Evolutionary conservation across 2,113 vertebrate species (phyloP).

Genomic region (Dicerorhinus sumatrensis): DNA sequence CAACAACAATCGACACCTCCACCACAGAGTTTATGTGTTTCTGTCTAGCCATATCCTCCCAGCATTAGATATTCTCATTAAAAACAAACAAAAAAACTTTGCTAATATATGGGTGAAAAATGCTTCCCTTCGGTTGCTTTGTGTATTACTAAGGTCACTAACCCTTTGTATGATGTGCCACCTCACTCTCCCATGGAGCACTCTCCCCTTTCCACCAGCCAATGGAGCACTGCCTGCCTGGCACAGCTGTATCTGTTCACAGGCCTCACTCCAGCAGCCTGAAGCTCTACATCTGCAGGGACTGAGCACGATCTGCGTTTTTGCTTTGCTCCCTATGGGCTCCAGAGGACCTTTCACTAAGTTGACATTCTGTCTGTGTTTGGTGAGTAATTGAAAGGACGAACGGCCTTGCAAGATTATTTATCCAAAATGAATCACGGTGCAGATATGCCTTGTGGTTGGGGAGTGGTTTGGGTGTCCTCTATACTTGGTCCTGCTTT

Average conservation of each 20-base stretch:
- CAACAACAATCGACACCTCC: too few species aligned
- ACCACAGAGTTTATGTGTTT: not conserved
- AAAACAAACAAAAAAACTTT: not conserved
- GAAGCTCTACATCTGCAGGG: not conserved
- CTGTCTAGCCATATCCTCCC: not conserved
- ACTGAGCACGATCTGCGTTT: not conserved
- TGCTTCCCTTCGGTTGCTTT: not conserved
- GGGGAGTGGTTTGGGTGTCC: not conserved
- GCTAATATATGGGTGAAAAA: not conserved
- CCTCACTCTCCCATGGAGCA: not conserved
- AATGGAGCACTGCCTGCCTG: too few species aligned
- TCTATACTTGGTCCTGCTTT: not conserved
- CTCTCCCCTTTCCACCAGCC: too few species aligned
- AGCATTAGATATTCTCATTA: not conserved
- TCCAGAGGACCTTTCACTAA: not conserved
- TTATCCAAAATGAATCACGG: not conserved
- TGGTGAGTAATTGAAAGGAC: not conserved
- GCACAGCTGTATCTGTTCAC: too few species aligned
- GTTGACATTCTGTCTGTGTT: too few species aligned
- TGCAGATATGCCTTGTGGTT: not conserved
- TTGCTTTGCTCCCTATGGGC: not conserved
- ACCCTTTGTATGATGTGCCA: too few species aligned
- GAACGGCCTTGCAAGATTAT: not conserved
- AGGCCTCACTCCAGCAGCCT: not conserved
- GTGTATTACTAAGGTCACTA: not conserved